These are phyloP conservation scores for Cirrhinus mrigala DNA, from an alignment of 2,797 vertebrate genomes.

Conservation along the genomic window DNA sequence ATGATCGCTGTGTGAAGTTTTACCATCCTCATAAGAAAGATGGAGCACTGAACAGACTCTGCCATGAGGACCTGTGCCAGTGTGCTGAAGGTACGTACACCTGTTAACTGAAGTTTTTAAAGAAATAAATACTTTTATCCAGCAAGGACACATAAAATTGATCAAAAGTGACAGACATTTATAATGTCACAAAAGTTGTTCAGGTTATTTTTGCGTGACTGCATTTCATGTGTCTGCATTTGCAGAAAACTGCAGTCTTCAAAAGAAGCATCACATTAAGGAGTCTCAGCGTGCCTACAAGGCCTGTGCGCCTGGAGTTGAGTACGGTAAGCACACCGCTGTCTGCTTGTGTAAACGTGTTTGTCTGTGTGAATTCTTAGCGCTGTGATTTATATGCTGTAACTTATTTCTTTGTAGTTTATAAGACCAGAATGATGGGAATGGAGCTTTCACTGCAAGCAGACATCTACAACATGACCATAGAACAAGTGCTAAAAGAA, in stretches of 20 bases:
- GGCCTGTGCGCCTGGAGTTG: constrained; percentile 50
- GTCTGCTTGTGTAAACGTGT: neutral
- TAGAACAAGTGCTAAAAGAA: constrained; percentile 57
- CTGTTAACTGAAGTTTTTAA: neutral
- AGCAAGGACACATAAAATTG: too few species aligned
- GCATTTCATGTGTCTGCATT: constrained; percentile 9
- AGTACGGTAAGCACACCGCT: constrained; percentile 48
- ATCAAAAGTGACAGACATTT: too few species aligned
- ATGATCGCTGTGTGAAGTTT: constrained; percentile 52
- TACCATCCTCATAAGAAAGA: constrained; percentile 54
- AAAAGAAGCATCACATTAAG: constrained; percentile 41
- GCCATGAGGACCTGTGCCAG: constrained; percentile 48
- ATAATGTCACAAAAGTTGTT: too few species aligned
- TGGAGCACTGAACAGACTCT: constrained; percentile 48
- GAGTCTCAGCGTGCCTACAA: constrained; percentile 25
- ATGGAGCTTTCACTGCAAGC: constrained; percentile 13
- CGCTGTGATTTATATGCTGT: neutral
- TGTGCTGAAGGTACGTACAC: constrained; percentile 55
- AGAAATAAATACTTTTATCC: neutral
- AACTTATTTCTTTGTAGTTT: constrained; percentile 44
- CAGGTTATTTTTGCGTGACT: too few species aligned
- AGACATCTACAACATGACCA: constrained; percentile 53
- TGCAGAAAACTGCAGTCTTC: constrained; percentile 60
- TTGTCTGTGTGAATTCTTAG: neutral
- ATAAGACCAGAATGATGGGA: constrained; percentile 46